Conservation (phyloP, 2,113 vertebrate genomes). For the Protobothrops mucrosquamatus region DNA sequence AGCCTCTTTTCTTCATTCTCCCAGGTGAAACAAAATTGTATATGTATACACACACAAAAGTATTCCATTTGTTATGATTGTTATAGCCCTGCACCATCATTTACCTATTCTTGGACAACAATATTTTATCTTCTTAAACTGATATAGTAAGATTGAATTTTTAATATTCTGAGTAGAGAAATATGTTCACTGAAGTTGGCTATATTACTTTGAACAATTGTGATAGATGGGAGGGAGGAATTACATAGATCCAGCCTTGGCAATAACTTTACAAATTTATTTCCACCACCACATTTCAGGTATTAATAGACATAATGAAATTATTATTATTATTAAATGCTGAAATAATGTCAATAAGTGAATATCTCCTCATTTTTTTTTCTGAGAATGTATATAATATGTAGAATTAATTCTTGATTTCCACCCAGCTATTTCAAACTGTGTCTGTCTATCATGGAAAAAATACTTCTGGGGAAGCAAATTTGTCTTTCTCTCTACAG, state of each 20-base stretch:
- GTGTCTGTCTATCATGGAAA: neutral
- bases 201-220: neutral
- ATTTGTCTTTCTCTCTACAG: neutral
- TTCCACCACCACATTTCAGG: neutral
- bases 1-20: conserved; percentile 40
- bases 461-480: neutral
- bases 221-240: neutral
- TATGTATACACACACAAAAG: neutral
- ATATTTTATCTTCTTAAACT: conserved; percentile 28
- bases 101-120: conserved; percentile 31
- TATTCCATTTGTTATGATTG: neutral
- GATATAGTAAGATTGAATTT: neutral
- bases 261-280: neutral
- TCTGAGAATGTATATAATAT: neutral
- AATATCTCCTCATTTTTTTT: neutral
- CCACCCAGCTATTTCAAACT: neutral
- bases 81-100: conserved; percentile 39
- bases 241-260: neutral
- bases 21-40: neutral
- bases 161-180: neutral
- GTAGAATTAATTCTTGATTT: neutral
- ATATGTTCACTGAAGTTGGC: neutral
- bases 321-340: too few relatives aligned
- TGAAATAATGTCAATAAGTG: neutral
- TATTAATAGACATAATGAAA: neutral